These are phyloP conservation scores for Ernsta delagoae DNA, from an alignment of 2,888 invertebrate genomes.

Conservation along the genomic window DNA sequence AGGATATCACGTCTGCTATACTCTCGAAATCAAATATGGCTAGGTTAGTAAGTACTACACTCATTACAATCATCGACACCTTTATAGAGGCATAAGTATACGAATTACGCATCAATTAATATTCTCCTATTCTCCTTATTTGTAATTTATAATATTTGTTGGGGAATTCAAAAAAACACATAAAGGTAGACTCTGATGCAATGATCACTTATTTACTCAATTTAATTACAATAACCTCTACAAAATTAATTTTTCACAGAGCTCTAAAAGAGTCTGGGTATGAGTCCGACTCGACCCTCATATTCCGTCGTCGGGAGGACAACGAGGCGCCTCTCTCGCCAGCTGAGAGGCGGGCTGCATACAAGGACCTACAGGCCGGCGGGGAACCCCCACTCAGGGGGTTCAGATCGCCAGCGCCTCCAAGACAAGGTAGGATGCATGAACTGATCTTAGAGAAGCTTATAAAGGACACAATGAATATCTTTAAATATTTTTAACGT, in stretches of 20 bases:
- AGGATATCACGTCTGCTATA: slow-evolving; percentile 86
- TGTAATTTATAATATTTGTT: no score
- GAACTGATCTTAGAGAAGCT: not conserved
- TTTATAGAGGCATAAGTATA: no score
- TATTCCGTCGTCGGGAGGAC: slow-evolving; percentile 91
- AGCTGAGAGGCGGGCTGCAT: slow-evolving; percentile 93
- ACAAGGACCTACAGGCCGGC: slow-evolving; percentile 95
- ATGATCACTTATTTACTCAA: no score
- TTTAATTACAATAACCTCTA: no score
- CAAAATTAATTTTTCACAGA: slow-evolving; percentile 67
- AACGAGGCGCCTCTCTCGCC: slow-evolving; percentile 89
- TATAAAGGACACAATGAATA: not conserved
- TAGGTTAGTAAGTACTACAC: slow-evolving; percentile 80
- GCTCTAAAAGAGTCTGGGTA: slow-evolving; percentile 96
- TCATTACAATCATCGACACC: no score
- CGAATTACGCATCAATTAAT: no score
- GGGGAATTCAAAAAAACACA: no score
- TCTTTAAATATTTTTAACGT: no score
- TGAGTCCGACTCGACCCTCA: slow-evolving; percentile 95
- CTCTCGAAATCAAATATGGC: slow-evolving; percentile 91
- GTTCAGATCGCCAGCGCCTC: slow-evolving; percentile 94
- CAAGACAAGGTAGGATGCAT: slow-evolving; percentile 72
- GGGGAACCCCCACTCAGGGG: slow-evolving; percentile 98
- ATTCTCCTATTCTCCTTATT: no score
- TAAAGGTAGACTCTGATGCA: no score